Base-by-base conservation (phyloP, 1,140 invertebrate species). In the Drosophila albomicans region DNA sequence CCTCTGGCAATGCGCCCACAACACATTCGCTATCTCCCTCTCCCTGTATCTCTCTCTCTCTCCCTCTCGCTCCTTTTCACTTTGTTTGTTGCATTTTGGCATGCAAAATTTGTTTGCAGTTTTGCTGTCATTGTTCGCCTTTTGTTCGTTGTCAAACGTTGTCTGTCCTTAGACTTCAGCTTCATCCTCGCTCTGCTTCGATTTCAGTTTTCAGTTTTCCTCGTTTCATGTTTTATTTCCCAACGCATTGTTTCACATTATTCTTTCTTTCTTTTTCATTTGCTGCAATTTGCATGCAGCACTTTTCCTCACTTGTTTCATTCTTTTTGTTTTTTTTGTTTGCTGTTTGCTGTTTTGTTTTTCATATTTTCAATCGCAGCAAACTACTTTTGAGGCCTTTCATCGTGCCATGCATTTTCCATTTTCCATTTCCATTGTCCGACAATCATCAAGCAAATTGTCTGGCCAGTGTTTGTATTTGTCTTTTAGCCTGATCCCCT, bases 21-120 rank as follows among this genome's bases (percentile, higher is more conserved):
- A 10, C 16, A 2, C 56, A 28, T 2, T 38, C 32, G 41, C 51
- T 20, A 0, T 54, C 41, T 10, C 41, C 0, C 38, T 15, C 16
- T 3, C 32, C 3, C 30, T 4, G 8, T 15, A 8, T 10, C 2
- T 35, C 32, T 20, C 43, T 13, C n/a, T 13, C 5, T 38, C 32
- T 0, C 6, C 28, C 32, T 46, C 20, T 3, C 3, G 5, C 25
- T 35, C 28, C 25, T 46, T 3, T 16, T 35, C 52, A 41, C 35
- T 68, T 74, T 88, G 64, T 88, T 81, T 88, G 84, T 69, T 88
- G 70, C 73, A 61, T 78, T 25, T 88, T 80, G 46, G 73, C 77
- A 87, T 87, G 84, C 84, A 84, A 87, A 87, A 87, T 88, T 82
- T 82, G 81, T 78, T 78, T 87, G 86, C 66, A 72, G 43, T 72